Evolutionary conservation across 1,140 invertebrate genomes (phyloP), one percentile per base, ranked within the genome.

Genomic region (Paramacrobiotus metropolitanus): DNA sequence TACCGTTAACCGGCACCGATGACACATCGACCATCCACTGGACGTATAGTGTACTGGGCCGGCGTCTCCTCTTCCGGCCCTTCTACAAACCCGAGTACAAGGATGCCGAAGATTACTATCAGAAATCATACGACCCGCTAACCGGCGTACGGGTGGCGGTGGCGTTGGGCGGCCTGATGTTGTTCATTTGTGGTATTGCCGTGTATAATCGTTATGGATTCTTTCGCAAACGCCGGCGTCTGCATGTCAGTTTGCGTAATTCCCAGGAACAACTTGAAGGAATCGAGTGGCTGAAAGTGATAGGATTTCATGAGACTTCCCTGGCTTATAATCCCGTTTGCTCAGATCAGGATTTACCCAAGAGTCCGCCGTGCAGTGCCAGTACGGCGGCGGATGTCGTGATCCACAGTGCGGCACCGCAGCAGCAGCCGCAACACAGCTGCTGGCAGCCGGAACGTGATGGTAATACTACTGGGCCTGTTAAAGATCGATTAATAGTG

Each of bases 41-140:
- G 9, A 18, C 48, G 9, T 55, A 55, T 24, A 55, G 9, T 24
- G 48, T 24, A 4, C 24, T 55, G 15, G 48, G 48, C 4, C 48
- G 48, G 4, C 48, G 48, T 4, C 48, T 55, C 15, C 48, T 55
- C 48, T 55, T 55, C 24, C 48, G 48, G 9, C 48, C 48, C 24
- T 18, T 55, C 9, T 55, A 18, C 48, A 9, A 24, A 4, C 4
- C 48, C 9, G 48, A 24, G 4, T 55, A 55, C 48, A 15, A 28
- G 15, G 48, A 55, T 28, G 48, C 48, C 48, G 48, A 55, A 24
- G 48, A 55, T 24, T 55, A 55, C 48, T 55, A 55, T 28, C 48
- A 24, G 24, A 9, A 55, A 24, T 55, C 48, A 15, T 55, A 55
- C 24, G 48, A 55, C 24, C 15, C 15, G 4, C 24, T 4, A 4